phyloP scores from a whole-genome alignment of 2,113 vertebrate genomes.

The Gallinago paraguaiae region DNA sequence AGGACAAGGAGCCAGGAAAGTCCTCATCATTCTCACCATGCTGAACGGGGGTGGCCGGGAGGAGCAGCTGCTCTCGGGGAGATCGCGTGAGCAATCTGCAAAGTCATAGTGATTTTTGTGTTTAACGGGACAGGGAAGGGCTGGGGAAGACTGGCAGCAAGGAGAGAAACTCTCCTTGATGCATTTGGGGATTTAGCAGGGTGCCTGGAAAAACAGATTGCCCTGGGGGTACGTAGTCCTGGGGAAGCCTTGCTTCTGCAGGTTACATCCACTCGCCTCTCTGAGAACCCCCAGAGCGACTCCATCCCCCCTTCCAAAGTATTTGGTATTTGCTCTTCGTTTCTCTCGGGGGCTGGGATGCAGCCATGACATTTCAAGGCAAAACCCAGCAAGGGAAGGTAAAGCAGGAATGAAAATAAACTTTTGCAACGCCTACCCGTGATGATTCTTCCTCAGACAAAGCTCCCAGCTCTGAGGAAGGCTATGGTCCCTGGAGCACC shows the following conservation, averaged over 20 bases:
- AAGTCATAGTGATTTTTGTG: fast-evolving
- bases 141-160: not conserved
- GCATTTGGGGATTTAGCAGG: not conserved
- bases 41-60: fast-evolving
- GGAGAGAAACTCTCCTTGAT: fast-evolving
- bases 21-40: fast-evolving
- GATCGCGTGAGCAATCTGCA: not conserved
- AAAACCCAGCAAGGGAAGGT: not conserved
- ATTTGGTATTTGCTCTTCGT: not conserved
- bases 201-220: not conserved
- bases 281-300: fast-evolving
- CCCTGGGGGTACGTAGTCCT: not conserved
- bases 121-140: not conserved
- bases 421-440: not conserved
- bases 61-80: not conserved
- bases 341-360: not conserved
- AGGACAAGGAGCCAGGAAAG: not conserved
- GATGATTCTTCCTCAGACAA: not conserved
- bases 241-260: not conserved
- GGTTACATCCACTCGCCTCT: not conserved
- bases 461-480: fast-evolving
- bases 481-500: fast-evolving
- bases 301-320: not conserved
- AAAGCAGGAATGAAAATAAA: not conserved
- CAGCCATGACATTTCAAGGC: not conserved